Evolutionary conservation across 2,797 vertebrate species (phyloP).

Genomic region (Moxostoma hubbsi): DNA sequence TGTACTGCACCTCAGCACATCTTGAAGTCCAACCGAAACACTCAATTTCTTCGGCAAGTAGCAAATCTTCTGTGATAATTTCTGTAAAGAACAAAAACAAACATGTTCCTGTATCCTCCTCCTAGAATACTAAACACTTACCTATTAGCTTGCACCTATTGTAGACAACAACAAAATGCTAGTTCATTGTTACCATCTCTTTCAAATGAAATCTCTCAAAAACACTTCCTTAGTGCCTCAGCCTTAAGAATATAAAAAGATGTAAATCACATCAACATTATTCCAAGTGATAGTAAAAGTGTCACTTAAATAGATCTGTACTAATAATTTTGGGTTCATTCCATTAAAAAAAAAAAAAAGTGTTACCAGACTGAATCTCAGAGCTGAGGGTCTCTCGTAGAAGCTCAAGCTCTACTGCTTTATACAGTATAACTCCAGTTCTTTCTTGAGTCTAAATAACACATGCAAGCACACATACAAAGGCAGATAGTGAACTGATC

Average conservation of each 20-base stretch:
- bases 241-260: background rate
- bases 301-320: background rate
- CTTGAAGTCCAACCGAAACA: conserved; percentile 6
- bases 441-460: conserved; percentile 82
- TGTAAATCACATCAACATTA: too few species aligned
- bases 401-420: conserved; percentile 78
- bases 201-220: background rate
- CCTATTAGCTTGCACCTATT: background rate
- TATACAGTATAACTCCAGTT: conserved; percentile 78
- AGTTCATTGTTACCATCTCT: background rate
- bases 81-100: conserved; percentile 36
- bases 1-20: background rate
- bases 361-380: conserved; percentile 83
- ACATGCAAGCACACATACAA: conserved; percentile 36
- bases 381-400: conserved; percentile 77
- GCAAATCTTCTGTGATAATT: conserved; percentile 41
- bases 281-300: background rate
- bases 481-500: background rate
- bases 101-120: background rate
- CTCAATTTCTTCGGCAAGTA: background rate
- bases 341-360: background rate
- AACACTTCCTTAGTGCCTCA: background rate
- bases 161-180: background rate
- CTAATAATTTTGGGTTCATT: background rate
- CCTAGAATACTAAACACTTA: background rate